These are phyloP conservation scores for Tokudaia tokunoshimensis DNA, from an alignment of 2,797 vertebrate genomes.

Conservation along the genomic window DNA sequence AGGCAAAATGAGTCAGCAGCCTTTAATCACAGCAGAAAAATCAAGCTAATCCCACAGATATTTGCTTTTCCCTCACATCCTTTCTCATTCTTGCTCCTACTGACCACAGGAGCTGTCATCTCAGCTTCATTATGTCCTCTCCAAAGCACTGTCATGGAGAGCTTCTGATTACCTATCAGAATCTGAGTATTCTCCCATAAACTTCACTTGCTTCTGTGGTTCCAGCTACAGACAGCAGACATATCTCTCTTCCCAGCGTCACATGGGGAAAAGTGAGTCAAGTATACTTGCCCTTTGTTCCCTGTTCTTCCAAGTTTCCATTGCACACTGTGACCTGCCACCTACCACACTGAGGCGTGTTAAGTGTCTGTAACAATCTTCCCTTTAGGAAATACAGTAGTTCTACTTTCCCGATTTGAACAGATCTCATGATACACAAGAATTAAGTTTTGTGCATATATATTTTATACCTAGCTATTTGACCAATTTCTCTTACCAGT, in stretches of 20 bases:
- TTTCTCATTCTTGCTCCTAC: not conserved
- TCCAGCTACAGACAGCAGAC: not conserved
- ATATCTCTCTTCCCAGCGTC: fast-evolving
- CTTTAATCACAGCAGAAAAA: not conserved
- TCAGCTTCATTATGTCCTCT: not conserved
- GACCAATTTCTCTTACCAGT: not conserved
- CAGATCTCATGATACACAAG: not conserved
- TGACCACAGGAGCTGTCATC: not conserved
- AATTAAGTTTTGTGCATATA: not conserved
- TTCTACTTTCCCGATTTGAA: not conserved
- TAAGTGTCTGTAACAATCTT: not conserved
- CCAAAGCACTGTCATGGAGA: not conserved
- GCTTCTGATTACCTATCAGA: not conserved
- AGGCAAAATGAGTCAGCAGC: not conserved
- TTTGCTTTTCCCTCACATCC: not conserved
- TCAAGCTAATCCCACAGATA: not conserved
- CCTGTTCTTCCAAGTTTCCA: not conserved
- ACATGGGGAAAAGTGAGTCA: not conserved
- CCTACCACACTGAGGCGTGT: not conserved
- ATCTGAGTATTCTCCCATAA: not conserved
- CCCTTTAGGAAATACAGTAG: not conserved
- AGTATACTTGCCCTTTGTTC: not conserved
- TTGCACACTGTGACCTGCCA: not conserved
- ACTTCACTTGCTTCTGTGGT: not conserved
- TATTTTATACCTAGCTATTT: not conserved